phyloP scores from a whole-genome alignment of 2,888 invertebrate species.

The Agrypnus murinus region DNA sequence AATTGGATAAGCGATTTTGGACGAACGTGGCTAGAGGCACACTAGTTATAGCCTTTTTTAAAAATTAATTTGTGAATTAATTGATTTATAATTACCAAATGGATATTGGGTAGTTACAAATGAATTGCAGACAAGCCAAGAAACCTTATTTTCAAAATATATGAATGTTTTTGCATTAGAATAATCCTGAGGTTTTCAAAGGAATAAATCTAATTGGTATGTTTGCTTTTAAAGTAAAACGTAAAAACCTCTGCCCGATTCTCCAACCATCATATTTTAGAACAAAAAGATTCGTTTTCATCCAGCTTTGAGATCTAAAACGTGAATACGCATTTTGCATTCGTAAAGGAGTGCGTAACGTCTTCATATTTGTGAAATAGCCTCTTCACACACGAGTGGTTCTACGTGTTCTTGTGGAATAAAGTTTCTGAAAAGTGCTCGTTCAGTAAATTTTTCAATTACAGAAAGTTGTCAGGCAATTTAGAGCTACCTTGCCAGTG shows the following conservation, averaged over 20 bases:
- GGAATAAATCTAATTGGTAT: constrained; percentile 12
- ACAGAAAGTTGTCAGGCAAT: constrained; percentile 14
- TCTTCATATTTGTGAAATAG: constrained; percentile 23
- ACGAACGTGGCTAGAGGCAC: no score
- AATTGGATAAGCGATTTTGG: no score
- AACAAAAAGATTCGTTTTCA: constrained; percentile 10
- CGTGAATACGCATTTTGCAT: constrained; percentile 23
- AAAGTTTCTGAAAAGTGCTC: constrained; percentile 18
- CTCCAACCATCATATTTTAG: constrained; percentile 15
- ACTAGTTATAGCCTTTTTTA: no score
- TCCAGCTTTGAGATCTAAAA: neutral
- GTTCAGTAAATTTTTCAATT: constrained; percentile 26
- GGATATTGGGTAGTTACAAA: no score
- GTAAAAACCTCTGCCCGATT: constrained; percentile 12
- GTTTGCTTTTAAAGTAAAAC: neutral
- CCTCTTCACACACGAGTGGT: constrained; percentile 14
- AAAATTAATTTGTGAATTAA: no score
- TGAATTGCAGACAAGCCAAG: neutral
- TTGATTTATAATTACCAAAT: no score
- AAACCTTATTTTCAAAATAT: neutral
- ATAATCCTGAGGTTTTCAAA: neutral
- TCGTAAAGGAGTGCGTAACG: constrained; percentile 13
- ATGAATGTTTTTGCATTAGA: constrained; percentile 9
- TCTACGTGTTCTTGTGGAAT: constrained; percentile 19
- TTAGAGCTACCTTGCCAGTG: constrained; percentile 1